These are phyloP conservation scores for Tautogolabrus adspersus DNA, from an alignment of 2,113 vertebrate genomes.

Conservation along the genomic window DNA sequence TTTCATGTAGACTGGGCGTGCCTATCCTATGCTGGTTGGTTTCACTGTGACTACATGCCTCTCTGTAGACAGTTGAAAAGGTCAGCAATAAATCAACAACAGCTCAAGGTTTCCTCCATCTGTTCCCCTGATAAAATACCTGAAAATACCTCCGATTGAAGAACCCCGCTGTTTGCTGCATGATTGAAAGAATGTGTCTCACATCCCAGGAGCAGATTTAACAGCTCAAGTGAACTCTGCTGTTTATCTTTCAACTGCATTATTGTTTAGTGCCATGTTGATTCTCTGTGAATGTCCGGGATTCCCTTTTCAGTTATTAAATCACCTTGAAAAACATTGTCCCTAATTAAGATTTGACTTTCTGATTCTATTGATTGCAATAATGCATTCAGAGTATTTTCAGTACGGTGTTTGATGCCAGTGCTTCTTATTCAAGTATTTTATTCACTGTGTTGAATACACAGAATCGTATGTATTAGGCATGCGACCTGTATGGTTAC, in stretches of 20 bases:
- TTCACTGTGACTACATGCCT: neutral
- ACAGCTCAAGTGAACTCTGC: neutral
- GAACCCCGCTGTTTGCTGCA: neutral
- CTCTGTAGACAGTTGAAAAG: neutral
- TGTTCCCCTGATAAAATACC: neutral
- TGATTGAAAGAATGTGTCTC: neutral
- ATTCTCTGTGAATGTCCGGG: neutral
- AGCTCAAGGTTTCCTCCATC: slow-evolving; percentile 12
- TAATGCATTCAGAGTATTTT: too few species aligned
- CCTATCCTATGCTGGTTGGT: neutral
- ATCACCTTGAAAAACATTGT: too few species aligned
- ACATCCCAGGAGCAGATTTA: neutral
- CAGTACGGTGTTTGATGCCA: too few species aligned
- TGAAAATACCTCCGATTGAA: neutral
- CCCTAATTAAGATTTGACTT: too few species aligned
- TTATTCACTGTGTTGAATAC: too few species aligned
- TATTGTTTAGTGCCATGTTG: neutral
- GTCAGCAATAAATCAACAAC: slow-evolving; percentile 11
- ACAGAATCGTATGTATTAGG: too few species aligned
- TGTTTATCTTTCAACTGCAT: neutral
- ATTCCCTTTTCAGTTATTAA: too few species aligned
- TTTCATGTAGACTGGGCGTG: neutral
- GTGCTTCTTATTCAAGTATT: too few species aligned
- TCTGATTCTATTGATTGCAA: too few species aligned
- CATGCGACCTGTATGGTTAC: too few species aligned